Evolutionary conservation across 2,113 vertebrate species (phyloP), one percentile per base, ranked within the genome.

Genomic region (Desmodus rotundus): DNA sequence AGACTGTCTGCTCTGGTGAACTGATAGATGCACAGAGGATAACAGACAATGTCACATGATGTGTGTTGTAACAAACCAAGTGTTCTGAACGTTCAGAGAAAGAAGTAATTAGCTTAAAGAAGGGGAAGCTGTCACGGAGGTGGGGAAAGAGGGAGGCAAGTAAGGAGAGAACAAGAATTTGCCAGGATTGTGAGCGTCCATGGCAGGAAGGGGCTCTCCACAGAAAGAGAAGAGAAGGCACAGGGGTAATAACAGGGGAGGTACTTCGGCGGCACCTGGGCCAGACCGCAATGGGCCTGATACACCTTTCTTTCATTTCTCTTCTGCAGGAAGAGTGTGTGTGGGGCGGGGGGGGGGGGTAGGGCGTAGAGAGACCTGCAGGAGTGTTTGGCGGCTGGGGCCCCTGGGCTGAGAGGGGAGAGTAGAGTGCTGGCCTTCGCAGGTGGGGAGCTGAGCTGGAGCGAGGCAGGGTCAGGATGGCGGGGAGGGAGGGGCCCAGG

Each of bases 41-140:
- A 70, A 54, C 28, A 63, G 81, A 47, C 17, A 78, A 4, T 52
- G 41, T 31, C 52, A 67, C 11, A 1, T 16, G 50, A 68, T 19
- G 14, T 20, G 7, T 86, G 61, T n/a, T 67, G 77, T 94, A 88
- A 61, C n/a, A 47, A 81, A 82, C 24, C n/a, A 63, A 80, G 56
- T 56, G 47, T 61, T 96, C 33, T 68, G 65, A 76, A 95, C 56
- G 38, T 50, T 54, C 68, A 81, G 50, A 54, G 65, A 89, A 94
- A 92, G 50, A n/a, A 83, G 89, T 89, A 45, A 76, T 36, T 73
- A 82, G 41, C 54, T 89, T 54, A 77, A 24, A 74, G 74, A 81
- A 72, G 52, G 28, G 19, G 54, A 90, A 87, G 36, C 33, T 36
- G 54, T 78, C 54, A 68, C 63, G 58, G 38, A 91, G 41, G 50